These are phyloP conservation scores for Thyatira batis DNA, from an alignment of 2,888 invertebrate species.

Conservation along the genomic window DNA sequence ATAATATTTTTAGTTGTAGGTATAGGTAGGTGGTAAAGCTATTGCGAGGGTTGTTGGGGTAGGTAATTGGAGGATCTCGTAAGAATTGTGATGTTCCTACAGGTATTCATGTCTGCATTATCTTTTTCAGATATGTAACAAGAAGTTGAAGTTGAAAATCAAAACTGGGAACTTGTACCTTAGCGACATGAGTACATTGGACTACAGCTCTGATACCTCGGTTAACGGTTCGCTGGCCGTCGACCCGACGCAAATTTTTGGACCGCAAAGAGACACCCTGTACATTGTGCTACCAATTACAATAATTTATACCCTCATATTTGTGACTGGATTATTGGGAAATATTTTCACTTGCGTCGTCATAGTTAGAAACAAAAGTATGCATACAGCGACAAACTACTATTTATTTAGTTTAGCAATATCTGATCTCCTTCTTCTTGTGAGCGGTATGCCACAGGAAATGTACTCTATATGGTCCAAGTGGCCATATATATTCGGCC, in stretches of 20 bases:
- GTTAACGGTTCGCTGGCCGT: slow-evolving; percentile 32
- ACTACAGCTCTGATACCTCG: not conserved
- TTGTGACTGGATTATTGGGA: slow-evolving; percentile 90
- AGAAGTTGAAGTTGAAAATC: not conserved
- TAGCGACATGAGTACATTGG: not conserved
- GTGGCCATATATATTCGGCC: slow-evolving; percentile 90
- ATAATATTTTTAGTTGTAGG: too few species aligned
- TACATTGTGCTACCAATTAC: slow-evolving; percentile 88
- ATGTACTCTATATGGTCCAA: slow-evolving; percentile 90
- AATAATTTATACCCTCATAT: slow-evolving; percentile 88
- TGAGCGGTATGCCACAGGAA: slow-evolving; percentile 92
- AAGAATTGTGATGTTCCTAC: too few species aligned
- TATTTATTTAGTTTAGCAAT: slow-evolving; percentile 93
- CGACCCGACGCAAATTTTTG: slow-evolving; percentile 61
- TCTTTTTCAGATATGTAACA: not conserved
- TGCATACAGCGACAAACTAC: slow-evolving; percentile 92
- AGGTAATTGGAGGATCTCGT: too few species aligned
- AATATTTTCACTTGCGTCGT: slow-evolving; percentile 93
- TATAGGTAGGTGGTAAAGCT: too few species aligned
- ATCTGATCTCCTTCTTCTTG: slow-evolving; percentile 89
- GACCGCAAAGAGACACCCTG: slow-evolving; percentile 79
- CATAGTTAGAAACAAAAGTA: slow-evolving; percentile 89
- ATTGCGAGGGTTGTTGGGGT: too few species aligned
- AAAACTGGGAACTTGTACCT: not conserved
- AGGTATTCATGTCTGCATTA: too few species aligned